Evolutionary conservation across 2,797 vertebrate genomes (phyloP), one percentile per base, ranked within the genome.

Genomic region (Sebastes hubbsi): DNA sequence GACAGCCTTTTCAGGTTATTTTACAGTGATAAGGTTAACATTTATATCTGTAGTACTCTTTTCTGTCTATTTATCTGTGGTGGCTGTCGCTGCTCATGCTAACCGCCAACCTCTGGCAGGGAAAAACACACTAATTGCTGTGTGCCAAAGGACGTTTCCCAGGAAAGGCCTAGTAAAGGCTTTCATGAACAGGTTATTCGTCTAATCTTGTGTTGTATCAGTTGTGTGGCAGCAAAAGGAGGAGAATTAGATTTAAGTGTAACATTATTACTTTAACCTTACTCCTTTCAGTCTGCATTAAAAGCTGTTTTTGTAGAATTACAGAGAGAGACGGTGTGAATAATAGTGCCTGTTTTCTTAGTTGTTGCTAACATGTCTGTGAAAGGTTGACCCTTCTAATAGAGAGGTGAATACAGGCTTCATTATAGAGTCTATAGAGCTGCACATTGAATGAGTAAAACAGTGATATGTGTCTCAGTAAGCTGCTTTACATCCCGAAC

Each of bases 391-490:
- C 29, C 68, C 10, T 13, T 56, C 36, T n/a, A 18, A 20, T 9
- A n/a, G n/a, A 22, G 75, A 67, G 46, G 18, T 67, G 56, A 63
- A 42, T 14, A 27, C 14, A 49, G 36, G 14, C 49, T 24, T 77
- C 42, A 32, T 42, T 64, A 12, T 56, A 29, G 54, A 74, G 34
- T 62, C 36, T 54, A 14, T 24, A 27, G 59, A 74, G 65, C 72
- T 55, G 34, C 34, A 70, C 64, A 24, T 46, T 27, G 10, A 24
- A 18, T 34, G 58, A 76, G 63, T 56, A 66, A 90, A 87, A 56
- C 59, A 64, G 52, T 27, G 36, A 69, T 32, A 22, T 29, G 69
- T 87, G 75, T 78, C 60, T 88, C 69, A 81, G 20, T 6, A 25
- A 81, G 63, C 60, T 68, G 52, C 52, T 77, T 52, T 22, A n/a